Base-by-base conservation (phyloP, 2,113 vertebrate genomes). In the Dipodomys stephensi region DNA sequence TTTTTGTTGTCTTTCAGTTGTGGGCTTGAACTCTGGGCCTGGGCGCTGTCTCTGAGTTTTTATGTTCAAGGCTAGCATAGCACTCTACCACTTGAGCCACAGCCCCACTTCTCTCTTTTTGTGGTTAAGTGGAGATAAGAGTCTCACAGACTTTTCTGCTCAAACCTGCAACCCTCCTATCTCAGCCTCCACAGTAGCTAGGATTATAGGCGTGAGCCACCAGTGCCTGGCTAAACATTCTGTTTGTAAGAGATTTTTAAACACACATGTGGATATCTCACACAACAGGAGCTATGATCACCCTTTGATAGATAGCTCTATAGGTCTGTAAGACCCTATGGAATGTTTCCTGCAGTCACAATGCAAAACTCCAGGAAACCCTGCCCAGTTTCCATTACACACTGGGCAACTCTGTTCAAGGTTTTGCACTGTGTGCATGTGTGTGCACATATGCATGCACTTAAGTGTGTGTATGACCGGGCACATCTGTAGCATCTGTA, bases 201-300 rank as follows among this genome's bases (percentile, higher is more conserved):
- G 53, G 53, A 57, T 18, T 57, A 57, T 57, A 18, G 53, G 53
- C 15, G 53, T 57, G 53, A 57, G 53, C 12, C 53, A 57, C 53
- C 53, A 57, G 53, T 57, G 53, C 15, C 53, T 57, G 49, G 53
- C 53, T 57, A 78, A 60, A 35, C 15, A 22, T 35, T 65, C 64
- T 83, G 32, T 35, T 67, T 62, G 39, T 57, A 53, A 11, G 28
- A 4, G 27, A 0, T 0, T 30, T 25, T 19, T 35, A 19, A 73
- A 44, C 6, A 3, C 30, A 1, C 0, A 11, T 6, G 13, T 20
- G 16, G 35, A 11, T 13, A n/a, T 44, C 10, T 20, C 8, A 65
- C 7, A 68, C 8, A 18, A 19, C 16, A 4, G 18, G 18, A 30
- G 6, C 67, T 62, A 35, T 4, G 15, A 62, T 57, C 71, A 68